Percentiles rank a stretch among this genome's conserved stretches.
Conservation (phyloP, 2,888 invertebrate species). For the Hirtodrosophila cameraria region DNA sequence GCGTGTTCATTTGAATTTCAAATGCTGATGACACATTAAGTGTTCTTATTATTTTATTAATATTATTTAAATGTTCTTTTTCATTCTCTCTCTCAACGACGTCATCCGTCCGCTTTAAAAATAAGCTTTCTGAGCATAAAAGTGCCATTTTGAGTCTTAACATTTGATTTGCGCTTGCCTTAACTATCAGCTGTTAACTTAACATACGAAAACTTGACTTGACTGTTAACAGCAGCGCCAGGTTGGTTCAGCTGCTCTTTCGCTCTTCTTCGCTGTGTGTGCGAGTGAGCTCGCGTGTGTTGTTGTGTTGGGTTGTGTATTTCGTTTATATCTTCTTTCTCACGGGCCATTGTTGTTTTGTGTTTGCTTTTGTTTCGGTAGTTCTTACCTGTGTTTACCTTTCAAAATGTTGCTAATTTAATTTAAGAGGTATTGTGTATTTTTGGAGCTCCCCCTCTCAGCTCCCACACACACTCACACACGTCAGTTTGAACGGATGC, state of each 20-base stretch:
- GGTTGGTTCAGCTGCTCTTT: constrained; percentile 9
- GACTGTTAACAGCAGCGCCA: constrained; percentile 15
- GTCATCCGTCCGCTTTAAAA: constrained; percentile 4
- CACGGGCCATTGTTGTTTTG: constrained; percentile 41
- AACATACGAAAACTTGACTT: constrained; percentile 24
- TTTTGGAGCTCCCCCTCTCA: not conserved
- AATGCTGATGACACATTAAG: constrained; percentile 33
- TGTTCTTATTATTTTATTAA: constrained; percentile 26
- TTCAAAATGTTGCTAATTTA: constrained; percentile 48
- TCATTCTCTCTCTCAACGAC: constrained; percentile 12
- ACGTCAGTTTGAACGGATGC: constrained; percentile 1
- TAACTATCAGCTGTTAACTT: constrained; percentile 24
- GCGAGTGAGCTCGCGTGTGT: constrained; percentile 14
- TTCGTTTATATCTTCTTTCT: constrained; percentile 30
- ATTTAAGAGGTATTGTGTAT: constrained; percentile 41
- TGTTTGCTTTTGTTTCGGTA: constrained; percentile 28
- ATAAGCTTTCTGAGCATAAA: constrained; percentile 7
- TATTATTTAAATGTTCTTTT: constrained; percentile 24
- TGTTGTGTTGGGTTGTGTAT: constrained; percentile 7
- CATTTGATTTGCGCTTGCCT: constrained; percentile 13
- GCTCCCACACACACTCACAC: no score
- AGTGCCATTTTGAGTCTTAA: constrained; percentile 42
- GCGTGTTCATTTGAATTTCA: no score
- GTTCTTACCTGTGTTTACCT: constrained; percentile 26
- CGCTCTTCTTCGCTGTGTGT: constrained; percentile 14